These are phyloP conservation scores for Apodemus agrarius DNA, from an alignment of 2,797 vertebrate species.

Conservation along the genomic window DNA sequence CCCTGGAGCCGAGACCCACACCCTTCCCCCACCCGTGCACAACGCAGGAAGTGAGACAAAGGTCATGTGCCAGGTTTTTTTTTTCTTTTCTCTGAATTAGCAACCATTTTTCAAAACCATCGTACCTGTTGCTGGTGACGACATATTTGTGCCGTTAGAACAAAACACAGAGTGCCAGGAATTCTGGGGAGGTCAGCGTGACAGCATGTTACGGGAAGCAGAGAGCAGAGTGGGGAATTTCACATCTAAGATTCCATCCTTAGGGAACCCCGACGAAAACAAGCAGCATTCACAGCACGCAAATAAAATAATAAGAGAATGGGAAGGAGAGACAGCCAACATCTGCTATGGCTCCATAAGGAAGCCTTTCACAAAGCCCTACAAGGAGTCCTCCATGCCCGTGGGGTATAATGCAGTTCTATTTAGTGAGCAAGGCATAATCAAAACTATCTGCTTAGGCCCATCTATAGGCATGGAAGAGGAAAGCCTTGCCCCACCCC, in stretches of 20 bases:
- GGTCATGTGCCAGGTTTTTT: accelerated
- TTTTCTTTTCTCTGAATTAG: not conserved
- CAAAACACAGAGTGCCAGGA: not conserved
- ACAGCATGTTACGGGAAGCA: accelerated
- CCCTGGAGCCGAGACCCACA: accelerated
- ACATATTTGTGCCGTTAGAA: not conserved
- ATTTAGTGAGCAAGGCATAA: not conserved
- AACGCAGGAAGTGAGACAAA: not conserved
- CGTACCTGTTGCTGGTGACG: accelerated
- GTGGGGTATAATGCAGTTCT: accelerated
- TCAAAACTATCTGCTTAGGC: not conserved
- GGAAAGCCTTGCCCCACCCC: not conserved
- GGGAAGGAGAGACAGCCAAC: accelerated
- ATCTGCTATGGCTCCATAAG: not conserved
- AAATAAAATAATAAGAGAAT: not conserved
- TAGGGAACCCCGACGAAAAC: not conserved
- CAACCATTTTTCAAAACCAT: not conserved
- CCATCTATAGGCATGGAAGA: not conserved
- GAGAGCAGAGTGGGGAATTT: not conserved
- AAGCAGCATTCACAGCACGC: not conserved
- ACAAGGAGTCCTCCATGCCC: not conserved
- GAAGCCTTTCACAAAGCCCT: not conserved
- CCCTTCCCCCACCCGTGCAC: accelerated
- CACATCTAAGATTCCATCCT: not conserved
- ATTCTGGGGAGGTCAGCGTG: not conserved